A percentile compares a stretch with the other conserved stretches of the same genome.
Conservation (phyloP, 2,888 invertebrate genomes). For the Parnassius glacialis region DNA sequence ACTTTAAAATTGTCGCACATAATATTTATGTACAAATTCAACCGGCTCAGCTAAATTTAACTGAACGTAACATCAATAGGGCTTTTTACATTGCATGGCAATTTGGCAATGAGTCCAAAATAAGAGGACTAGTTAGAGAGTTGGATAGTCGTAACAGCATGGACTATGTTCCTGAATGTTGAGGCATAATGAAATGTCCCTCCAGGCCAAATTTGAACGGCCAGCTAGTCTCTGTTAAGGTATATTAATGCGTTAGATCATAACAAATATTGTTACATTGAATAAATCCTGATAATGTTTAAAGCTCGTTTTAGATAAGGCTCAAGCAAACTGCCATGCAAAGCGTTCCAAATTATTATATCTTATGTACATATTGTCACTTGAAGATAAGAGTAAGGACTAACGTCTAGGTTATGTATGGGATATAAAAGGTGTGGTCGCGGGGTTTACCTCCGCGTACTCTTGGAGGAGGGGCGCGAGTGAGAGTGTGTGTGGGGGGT, state of each 20-base stretch:
- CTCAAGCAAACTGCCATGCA: constrained; percentile 55
- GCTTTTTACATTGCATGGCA: constrained; percentile 56
- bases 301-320: constrained; percentile 15
- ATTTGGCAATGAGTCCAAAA: constrained; percentile 36
- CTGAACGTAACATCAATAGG: constrained; percentile 66
- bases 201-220: too few species aligned
- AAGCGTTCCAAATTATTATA: constrained; percentile 72
- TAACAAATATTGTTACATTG: background rate
- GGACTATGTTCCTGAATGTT: constrained; percentile 21
- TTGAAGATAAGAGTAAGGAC: constrained; percentile 75
- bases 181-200: background rate
- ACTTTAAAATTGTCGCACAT: constrained; percentile 70
- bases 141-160: constrained; percentile 28
- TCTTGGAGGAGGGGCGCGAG: constrained; percentile 79
- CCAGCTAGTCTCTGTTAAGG: too few species aligned
- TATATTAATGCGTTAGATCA: constrained; percentile 23
- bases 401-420: constrained; percentile 62
- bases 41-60: constrained; percentile 55
- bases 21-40: constrained; percentile 65
- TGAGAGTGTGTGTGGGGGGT: constrained; percentile 77
- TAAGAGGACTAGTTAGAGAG: constrained; percentile 5
- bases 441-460: constrained; percentile 77
- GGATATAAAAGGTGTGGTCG: constrained; percentile 54
- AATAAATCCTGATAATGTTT: constrained; percentile 8
- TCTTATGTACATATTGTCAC: constrained; percentile 82